A percentile compares a stretch with the other conserved stretches of the same genome.
These are phyloP conservation scores for Noctilio leporinus DNA, from an alignment of 2,113 vertebrate genomes.

Conservation along the genomic window DNA sequence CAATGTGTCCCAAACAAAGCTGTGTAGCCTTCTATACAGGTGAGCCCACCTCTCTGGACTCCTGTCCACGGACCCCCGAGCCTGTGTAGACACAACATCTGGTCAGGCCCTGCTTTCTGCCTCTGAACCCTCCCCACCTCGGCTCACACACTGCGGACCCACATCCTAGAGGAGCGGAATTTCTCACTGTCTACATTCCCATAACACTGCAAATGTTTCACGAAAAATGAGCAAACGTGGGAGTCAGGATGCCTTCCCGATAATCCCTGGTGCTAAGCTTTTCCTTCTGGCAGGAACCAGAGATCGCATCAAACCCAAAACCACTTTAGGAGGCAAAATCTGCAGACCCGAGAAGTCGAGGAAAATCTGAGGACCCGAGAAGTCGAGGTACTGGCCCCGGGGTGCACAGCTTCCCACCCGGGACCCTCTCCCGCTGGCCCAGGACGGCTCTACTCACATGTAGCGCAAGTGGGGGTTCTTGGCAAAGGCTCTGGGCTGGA, in stretches of 20 bases:
- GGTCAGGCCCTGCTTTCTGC: background rate
- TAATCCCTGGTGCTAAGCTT: background rate
- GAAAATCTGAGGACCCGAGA: background rate
- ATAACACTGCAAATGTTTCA: background rate
- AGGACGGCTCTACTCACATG: constrained; percentile 85
- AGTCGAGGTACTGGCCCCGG: background rate
- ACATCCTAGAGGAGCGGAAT: background rate
- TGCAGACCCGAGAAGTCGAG: background rate
- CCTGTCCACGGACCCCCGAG: background rate
- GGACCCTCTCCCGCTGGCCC: background rate
- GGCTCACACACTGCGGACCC: background rate
- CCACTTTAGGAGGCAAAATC: background rate
- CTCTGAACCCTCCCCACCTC: background rate
- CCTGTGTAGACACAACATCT: background rate
- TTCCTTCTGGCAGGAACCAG: background rate
- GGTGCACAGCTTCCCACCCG: background rate
- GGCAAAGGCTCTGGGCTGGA: constrained; percentile 93
- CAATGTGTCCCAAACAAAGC: background rate
- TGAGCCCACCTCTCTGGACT: background rate
- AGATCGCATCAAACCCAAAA: background rate
- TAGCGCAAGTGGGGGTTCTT: constrained; percentile 95
- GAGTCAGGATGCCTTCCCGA: background rate
- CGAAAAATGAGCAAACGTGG: background rate
- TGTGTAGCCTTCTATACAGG: background rate
- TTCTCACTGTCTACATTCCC: background rate